A percentile compares a stretch with the other conserved stretches of the same genome.
Conservation (phyloP, 2,888 invertebrate genomes). For the Bellardia bayeri region DNA sequence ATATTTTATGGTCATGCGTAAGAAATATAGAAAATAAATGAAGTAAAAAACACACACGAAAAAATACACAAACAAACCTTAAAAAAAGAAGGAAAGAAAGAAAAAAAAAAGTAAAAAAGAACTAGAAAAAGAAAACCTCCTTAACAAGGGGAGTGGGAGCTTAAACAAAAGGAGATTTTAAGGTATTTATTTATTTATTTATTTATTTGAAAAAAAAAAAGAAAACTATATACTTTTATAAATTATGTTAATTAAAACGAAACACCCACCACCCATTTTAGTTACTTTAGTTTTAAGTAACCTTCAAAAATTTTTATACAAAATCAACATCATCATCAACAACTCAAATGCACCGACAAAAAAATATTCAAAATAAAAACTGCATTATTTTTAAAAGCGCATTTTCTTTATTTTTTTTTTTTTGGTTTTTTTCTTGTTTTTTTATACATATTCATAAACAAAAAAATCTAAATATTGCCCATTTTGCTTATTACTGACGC, state of each 20-base stretch:
- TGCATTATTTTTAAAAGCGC: slow-evolving; percentile 60
- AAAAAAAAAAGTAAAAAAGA: slow-evolving; percentile 5
- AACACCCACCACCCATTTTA: slow-evolving; percentile 8
- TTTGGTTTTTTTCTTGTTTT: slow-evolving; percentile 27
- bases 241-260: slow-evolving; percentile 1
- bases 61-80: slow-evolving; percentile 34
- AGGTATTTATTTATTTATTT: slow-evolving; percentile 45
- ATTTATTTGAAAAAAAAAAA: neutral
- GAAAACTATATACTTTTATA: slow-evolving; percentile 3
- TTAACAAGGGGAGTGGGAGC: slow-evolving; percentile 29
- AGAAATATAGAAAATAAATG: slow-evolving; percentile 58
- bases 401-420: neutral
- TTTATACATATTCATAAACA: slow-evolving; percentile 4
- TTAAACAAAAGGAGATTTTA: slow-evolving; percentile 19
- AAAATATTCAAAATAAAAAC: slow-evolving; percentile 35
- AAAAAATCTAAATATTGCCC: slow-evolving; percentile 41
- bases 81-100: slow-evolving; percentile 36
- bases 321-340: slow-evolving; percentile 38
- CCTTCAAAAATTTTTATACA: slow-evolving; percentile 66
- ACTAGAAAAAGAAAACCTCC: neutral
- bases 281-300: slow-evolving; percentile 36
- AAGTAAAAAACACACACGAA: slow-evolving; percentile 29
- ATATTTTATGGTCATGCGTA: slow-evolving; percentile 65
- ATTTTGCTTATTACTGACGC: slow-evolving; percentile 55
- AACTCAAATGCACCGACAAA: slow-evolving; percentile 29